Base-by-base conservation (phyloP, 2,797 vertebrate genomes). In the Sebastes hubbsi region DNA sequence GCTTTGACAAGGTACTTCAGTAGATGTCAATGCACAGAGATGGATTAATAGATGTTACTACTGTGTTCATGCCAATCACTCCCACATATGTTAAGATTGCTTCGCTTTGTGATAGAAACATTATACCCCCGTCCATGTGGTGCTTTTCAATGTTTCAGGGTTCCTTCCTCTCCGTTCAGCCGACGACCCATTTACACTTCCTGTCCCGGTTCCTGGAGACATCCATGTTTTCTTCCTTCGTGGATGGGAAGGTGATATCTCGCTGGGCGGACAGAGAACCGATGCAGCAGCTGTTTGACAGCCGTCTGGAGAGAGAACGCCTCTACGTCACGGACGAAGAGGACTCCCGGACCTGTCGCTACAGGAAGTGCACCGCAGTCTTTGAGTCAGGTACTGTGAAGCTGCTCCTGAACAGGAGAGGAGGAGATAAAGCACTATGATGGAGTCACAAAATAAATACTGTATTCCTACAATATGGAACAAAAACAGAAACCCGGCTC, bases 151-250 rank as follows among this genome's bases (percentile, higher is more conserved):
- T 72, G 10, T 88, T 88, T 74, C 93, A 99, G 99, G 97, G 97
- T 78, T 99, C 98, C 46, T 99, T 99, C 92, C 97, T 99, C 81
- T 99, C 97, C 4, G 96, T 97, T 91, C 98, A 99, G 89, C 97
- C 99, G 0, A 96, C 96, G 54, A 95, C 96, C 59, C 97, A 98
- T 88, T 95, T 99, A 89, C 97, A 97, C 72, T 99, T 99, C 91
- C 95, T 99, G 85, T 99, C 98, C 11, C 97, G 96, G 86, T 99
- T 99, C 94, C 97, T 99, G 59, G 99, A 99, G 95, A 99, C 99
- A 10, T 97, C 98, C 95, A 99, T 99, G 98, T 99, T 99, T 92
- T 98, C 98, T 73, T 97, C 97, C 11, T 99, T 99, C 84, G 97
- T 99, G 82, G 99, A 99, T 87, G 97, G 98, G 90, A 99, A 99